Evolutionary conservation across 2,797 vertebrate genomes (phyloP).

Genomic region (Micropoecilia bifurca): DNA sequence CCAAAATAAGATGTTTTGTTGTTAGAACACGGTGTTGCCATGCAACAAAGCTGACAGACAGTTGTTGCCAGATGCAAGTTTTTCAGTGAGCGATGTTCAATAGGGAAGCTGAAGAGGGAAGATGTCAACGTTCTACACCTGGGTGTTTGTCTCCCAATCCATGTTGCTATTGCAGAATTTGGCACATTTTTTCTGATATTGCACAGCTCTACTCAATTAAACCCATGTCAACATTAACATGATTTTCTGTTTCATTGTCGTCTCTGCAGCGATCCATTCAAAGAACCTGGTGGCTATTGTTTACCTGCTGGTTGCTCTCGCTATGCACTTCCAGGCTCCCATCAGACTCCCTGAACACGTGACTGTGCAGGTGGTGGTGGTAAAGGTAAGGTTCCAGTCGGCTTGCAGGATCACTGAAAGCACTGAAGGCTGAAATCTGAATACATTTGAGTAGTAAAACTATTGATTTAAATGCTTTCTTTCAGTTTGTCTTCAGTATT

Average conservation of each 20-base stretch:
- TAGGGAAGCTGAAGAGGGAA: background rate
- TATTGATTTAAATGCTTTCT: background rate
- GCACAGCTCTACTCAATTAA: background rate
- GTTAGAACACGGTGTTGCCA: background rate
- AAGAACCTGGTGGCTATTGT: slow-evolving; percentile 94
- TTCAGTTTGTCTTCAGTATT: background rate
- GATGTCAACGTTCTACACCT: background rate
- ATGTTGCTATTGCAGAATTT: background rate
- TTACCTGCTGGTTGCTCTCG: slow-evolving; percentile 90
- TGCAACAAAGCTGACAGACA: background rate
- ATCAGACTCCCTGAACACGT: slow-evolving; percentile 94
- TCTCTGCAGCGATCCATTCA: slow-evolving; percentile 87
- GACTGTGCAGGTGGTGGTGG: slow-evolving; percentile 90
- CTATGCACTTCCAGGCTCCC: slow-evolving; percentile 92
- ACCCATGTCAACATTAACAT: background rate
- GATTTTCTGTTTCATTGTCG: background rate
- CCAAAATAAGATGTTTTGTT: background rate
- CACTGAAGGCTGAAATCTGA: background rate
- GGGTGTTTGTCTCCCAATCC: background rate
- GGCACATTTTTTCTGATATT: background rate
- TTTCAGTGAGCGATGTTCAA: background rate
- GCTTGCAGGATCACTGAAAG: background rate
- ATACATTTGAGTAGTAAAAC: background rate
- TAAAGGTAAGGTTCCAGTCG: slow-evolving; percentile 83
- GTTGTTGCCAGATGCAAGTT: background rate